Percentiles rank a stretch among this genome's conserved stretches.
These are phyloP conservation scores for Podilymbus podiceps DNA, from an alignment of 2,113 vertebrate species.

Conservation along the genomic window DNA sequence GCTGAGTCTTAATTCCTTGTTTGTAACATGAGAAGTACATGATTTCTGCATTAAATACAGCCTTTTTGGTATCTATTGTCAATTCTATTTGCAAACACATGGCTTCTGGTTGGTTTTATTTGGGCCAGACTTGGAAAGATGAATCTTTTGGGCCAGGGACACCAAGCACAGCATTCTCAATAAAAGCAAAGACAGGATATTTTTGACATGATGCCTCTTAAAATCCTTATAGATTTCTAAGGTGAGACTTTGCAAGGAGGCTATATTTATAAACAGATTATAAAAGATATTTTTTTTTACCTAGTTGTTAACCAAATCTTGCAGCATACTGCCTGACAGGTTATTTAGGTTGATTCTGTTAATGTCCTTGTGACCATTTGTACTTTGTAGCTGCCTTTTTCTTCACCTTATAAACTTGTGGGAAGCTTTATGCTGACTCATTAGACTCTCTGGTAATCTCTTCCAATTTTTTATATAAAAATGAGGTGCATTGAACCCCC, in stretches of 20 bases:
- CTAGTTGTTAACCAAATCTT: background rate
- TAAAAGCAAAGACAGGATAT: background rate
- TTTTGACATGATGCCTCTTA: background rate
- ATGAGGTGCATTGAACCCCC: background rate
- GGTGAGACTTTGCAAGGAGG: background rate
- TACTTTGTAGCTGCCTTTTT: background rate
- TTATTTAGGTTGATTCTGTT: background rate
- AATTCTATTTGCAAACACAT: background rate
- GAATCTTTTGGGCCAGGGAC: background rate
- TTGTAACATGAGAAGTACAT: background rate
- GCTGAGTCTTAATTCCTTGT: background rate
- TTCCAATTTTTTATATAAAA: background rate
- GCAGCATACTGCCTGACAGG: background rate
- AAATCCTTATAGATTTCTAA: background rate
- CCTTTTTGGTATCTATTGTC: background rate
- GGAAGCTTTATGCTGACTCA: background rate
- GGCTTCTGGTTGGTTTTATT: background rate
- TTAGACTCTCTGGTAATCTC: background rate
- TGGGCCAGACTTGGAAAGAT: background rate
- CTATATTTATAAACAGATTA: background rate
- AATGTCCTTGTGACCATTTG: background rate
- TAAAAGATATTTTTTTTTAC: background rate
- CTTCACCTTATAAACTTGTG: background rate
- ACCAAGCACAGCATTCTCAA: background rate
- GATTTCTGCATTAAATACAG: background rate